phyloP scores from a whole-genome alignment of 2,113 vertebrate species.

The Gymnocephalus cernua region DNA sequence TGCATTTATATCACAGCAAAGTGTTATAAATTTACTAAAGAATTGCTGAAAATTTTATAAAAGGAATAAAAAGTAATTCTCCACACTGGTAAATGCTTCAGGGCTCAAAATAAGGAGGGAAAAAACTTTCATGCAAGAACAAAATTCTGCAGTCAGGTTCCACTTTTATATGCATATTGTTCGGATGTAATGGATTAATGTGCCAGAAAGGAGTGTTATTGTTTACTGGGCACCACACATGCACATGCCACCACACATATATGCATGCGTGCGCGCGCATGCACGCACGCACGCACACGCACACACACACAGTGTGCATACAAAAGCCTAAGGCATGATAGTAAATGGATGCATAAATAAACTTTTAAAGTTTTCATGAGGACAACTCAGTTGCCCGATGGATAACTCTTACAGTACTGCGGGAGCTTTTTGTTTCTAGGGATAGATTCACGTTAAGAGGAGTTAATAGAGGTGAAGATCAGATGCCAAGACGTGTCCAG shows the following conservation, averaged over 20 bases:
- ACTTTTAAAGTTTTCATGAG: slow-evolving; percentile 42
- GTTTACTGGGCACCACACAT: slow-evolving; percentile 44
- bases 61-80: neutral
- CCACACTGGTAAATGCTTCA: neutral
- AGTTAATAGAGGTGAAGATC: neutral
- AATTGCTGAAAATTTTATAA: neutral
- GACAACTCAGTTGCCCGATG: slow-evolving; percentile 26
- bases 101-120: slow-evolving; percentile 13
- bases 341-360: slow-evolving; percentile 43
- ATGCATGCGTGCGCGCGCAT: too few species aligned
- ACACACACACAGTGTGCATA: neutral
- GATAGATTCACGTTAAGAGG: too few species aligned
- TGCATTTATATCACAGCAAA: neutral
- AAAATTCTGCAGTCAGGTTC: slow-evolving; percentile 32
- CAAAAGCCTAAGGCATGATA: slow-evolving; percentile 25
- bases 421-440: slow-evolving; percentile 17
- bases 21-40: slow-evolving; percentile 3
- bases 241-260: too few species aligned
- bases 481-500: neutral
- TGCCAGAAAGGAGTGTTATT: slow-evolving; percentile 56
- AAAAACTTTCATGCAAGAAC: neutral
- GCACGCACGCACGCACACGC: neutral
- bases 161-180: slow-evolving; percentile 38
- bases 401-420: slow-evolving; percentile 6
- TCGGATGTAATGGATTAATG: slow-evolving; percentile 65